A percentile compares a stretch with the other conserved stretches of the same genome.
Evolutionary conservation across 2,797 vertebrate species (phyloP).

Genomic region (Urophycis tenuis): DNA sequence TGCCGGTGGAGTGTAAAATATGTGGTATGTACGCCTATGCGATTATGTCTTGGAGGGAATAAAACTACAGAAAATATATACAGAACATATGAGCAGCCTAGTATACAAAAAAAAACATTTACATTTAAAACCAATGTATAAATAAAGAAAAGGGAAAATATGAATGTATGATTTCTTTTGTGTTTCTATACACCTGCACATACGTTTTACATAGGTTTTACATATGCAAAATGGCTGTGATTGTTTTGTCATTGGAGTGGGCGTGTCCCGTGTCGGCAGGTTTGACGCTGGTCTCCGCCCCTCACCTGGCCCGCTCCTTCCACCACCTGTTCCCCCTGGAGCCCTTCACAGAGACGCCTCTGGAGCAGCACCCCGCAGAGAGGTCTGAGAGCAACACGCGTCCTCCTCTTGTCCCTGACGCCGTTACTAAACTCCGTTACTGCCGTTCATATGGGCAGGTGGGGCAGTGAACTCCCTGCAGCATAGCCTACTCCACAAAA

Average conservation of each 20-base stretch:
- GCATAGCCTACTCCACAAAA: too few species aligned
- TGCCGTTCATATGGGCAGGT: too few species aligned
- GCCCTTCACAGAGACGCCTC: conserved; percentile 75
- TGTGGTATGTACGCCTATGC: conserved; percentile 77
- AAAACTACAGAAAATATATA: background rate
- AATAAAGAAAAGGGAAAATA: too few species aligned
- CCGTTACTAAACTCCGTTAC: too few species aligned
- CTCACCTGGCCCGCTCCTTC: conserved; percentile 94
- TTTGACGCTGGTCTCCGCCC: conserved; percentile 91
- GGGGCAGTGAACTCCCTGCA: too few species aligned
- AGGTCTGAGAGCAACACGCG: conserved; percentile 61
- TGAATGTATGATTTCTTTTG: too few species aligned
- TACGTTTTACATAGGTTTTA: too few species aligned
- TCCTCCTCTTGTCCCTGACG: background rate
- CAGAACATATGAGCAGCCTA: too few species aligned
- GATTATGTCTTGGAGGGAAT: background rate
- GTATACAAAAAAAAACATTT: too few species aligned
- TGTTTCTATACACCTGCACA: background rate
- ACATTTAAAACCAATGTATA: too few species aligned
- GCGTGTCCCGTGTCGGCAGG: conserved; percentile 56
- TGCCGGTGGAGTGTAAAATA: conserved; percentile 96
- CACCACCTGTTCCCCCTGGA: conserved; percentile 95
- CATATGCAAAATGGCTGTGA: background rate
- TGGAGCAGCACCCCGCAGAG: conserved; percentile 71
- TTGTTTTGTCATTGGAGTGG: background rate